Base-by-base conservation (phyloP, 2,113 vertebrate genomes). In the Symphodus melops region DNA sequence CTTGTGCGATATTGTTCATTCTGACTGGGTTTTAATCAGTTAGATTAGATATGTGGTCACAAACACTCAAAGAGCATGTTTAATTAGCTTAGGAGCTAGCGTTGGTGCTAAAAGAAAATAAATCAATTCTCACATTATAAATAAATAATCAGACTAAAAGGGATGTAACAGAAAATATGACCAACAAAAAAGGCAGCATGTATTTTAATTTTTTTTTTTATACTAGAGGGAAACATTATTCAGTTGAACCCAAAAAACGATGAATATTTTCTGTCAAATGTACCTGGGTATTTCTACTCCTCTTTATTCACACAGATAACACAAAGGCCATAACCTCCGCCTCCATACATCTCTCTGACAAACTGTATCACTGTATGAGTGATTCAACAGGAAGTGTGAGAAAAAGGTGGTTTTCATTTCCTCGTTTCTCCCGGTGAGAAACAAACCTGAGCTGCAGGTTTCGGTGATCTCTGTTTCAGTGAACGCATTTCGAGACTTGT, bases 311-410 rank as follows among this genome's bases (percentile, higher is more conserved):
- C 25, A 48, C 9, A 57, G 14, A 42, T 12, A 41, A 58, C 10
- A 56, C 4, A 51, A 41, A 33, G 33, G 17, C 25, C 12, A 2
- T 28, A 48, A 69, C 16, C 68, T 39, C 3, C 0, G 7, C 23
- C 1, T n/a, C 48, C 9, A 28, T 14, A 6, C 5, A 39, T 33
- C 4, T 52, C 25, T 57, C 37, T 28, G 28, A 54, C 21, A 16
- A 23, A 62, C 33, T 36, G 12, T 7, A 1, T n/a, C 33, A 44
- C 55, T 11, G 48, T 44, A 5, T 6, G 25, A 28, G 42, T 66
- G 33, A 33, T 58, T 61, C n/a, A 5, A 57, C 39, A 83, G 84
- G 79, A 89, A 83, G 70, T 68, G 78, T 17, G 86, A 83, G 48
- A 9, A 46, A 28, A 55, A 60, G n/a, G 1, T 8, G 37, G 61